Base-by-base conservation (phyloP, 1,140 invertebrate genomes). In the Spodoptera frugiperda region DNA sequence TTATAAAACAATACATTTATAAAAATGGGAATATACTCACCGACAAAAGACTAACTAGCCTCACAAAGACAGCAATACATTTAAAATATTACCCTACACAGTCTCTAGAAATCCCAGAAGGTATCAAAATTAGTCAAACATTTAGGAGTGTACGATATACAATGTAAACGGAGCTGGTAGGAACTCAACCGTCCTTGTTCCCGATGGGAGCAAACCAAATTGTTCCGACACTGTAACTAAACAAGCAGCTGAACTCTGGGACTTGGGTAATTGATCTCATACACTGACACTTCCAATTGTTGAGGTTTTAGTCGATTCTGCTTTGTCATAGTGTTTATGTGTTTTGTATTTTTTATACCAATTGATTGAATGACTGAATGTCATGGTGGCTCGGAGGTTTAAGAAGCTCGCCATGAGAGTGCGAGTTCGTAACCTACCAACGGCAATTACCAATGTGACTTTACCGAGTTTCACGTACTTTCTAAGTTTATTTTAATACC, bases 261-360 rank as follows among this genome's bases (percentile, higher is more conserved):
- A 75, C 48, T 73, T 73, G 14, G 14, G 63, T 80, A 77, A 80
- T 76, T 80, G 75, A 80, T 76, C 78, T 74, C 77, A 73, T 76
- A 68, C 61, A 80, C 61, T n/a, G 70, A 75, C 72, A 76, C 54
- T 79, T 70, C 33, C 19, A 30, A 68, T 53, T 67, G 46, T 49
- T 49, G 1, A 6, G 44, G 19, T 63, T 63, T 63, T 12, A 33
- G 30, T 39, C 5, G 6, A n/a, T 44, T 63, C 3, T 10, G 10
- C 59, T 44, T 63, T 63, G 59, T 63, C n/a, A 11, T 63, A n/a
- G 44, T n/a, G 17, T 15, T n/a, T 10, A 9, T 17, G 33, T 61
- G 3, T 63, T 46, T 19, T 3, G 9, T 8, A 15, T 57, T 57
- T 10, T n/a, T n/a, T n/a, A n/a, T n/a, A n/a, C n/a, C n/a, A n/a